Evolutionary conservation across 2,888 invertebrate genomes (phyloP).

Genomic region (Hoplodrina ambigua): DNA sequence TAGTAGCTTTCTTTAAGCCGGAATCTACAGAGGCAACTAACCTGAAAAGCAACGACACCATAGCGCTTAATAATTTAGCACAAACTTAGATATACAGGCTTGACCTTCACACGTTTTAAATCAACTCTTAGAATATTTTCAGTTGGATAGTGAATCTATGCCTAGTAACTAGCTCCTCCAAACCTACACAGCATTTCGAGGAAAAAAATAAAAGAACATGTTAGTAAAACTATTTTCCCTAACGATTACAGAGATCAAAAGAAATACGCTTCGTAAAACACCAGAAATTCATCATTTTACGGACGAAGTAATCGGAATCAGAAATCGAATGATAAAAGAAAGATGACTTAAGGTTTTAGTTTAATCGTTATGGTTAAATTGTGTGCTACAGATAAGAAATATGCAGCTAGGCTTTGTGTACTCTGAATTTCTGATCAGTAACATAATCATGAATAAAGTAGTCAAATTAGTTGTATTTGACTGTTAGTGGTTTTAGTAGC

Average conservation of each 20-base stretch:
- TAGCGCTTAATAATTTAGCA: constrained; percentile 8
- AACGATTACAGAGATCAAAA: constrained; percentile 42
- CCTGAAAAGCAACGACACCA: neutral
- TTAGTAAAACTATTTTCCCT: constrained; percentile 36
- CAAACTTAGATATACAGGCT: constrained; percentile 2
- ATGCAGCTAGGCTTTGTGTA: too few species aligned
- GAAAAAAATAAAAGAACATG: constrained; percentile 16
- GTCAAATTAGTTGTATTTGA: neutral
- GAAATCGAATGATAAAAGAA: constrained; percentile 21
- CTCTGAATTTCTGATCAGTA: neutral
- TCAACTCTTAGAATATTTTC: constrained; percentile 13
- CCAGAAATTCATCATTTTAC: constrained; percentile 44
- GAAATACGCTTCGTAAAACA: constrained; percentile 40
- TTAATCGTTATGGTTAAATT: neutral
- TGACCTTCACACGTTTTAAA: constrained; percentile 8
- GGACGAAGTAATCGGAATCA: constrained; percentile 44
- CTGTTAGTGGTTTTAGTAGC: too few species aligned
- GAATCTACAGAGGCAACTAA: neutral
- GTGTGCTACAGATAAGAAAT: neutral
- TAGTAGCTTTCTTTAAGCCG: neutral
- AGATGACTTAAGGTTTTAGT: neutral
- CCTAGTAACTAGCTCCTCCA: neutral
- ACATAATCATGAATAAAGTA: neutral
- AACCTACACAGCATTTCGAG: constrained; percentile 5
- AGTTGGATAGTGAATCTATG: neutral